Evolutionary conservation across 2,797 vertebrate genomes (phyloP).

Genomic region (Dryobates pubescens): DNA sequence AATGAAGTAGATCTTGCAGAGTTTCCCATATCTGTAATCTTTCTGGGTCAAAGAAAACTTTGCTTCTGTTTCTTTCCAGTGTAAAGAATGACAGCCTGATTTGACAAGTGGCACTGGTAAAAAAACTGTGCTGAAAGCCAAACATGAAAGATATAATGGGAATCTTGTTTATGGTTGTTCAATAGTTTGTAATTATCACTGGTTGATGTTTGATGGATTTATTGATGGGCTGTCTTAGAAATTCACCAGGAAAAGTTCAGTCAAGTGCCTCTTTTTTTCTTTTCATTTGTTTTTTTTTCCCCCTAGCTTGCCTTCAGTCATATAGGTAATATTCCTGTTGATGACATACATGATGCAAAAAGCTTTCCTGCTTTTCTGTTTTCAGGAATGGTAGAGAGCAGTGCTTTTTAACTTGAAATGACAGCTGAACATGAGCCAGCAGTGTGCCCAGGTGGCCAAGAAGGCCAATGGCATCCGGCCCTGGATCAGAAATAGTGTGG

Average conservation of each 20-base stretch:
- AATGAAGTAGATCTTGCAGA: not conserved
- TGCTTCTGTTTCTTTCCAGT: not conserved
- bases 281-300: not conserved
- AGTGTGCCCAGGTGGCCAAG: too few species aligned
- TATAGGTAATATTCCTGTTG: not conserved
- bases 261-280: not conserved
- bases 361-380: not conserved
- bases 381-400: not conserved
- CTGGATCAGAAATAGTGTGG: too few species aligned
- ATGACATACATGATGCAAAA: not conserved
- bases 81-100: not conserved
- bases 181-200: not conserved
- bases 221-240: not conserved
- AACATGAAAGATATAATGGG: not conserved
- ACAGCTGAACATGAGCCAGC: not conserved
- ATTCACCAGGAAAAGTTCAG: not conserved
- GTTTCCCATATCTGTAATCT: not conserved
- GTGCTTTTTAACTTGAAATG: not conserved
- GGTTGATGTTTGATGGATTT: not conserved
- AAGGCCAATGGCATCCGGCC: too few species aligned
- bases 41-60: not conserved
- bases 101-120: not conserved
- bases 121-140: slow-evolving; percentile 1
- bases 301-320: not conserved
- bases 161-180: not conserved